Evolutionary conservation across 2,113 vertebrate species (phyloP).

Genomic region (Melanerpes aurifrons): DNA sequence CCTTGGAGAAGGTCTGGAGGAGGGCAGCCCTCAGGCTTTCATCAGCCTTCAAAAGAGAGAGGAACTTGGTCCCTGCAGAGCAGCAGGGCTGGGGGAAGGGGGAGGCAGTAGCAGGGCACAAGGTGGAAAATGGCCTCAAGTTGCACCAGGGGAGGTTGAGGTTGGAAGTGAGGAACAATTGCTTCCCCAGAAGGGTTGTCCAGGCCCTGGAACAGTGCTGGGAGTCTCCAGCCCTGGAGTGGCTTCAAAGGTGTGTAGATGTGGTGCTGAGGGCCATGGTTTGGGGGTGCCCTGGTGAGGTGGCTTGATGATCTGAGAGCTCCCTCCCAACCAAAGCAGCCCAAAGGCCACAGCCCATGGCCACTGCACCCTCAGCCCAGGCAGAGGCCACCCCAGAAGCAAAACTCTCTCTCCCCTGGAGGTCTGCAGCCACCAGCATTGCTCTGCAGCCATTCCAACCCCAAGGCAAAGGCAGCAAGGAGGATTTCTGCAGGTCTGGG

Average conservation of each 20-base stretch:
- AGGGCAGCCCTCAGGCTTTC: neutral
- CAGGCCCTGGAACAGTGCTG: too few relatives aligned
- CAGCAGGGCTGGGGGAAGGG: neutral
- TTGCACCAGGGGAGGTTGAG: too few relatives aligned
- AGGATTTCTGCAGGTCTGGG: neutral
- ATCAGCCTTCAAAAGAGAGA: neutral
- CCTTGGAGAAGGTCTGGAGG: neutral
- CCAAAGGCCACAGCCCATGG: neutral
- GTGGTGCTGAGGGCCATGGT: too few relatives aligned
- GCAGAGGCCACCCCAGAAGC: neutral
- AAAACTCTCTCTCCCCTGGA: neutral
- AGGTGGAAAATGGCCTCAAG: neutral
- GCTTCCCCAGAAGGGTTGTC: too few relatives aligned
- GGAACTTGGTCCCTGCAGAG: neutral
- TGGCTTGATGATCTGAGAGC: too few relatives aligned
- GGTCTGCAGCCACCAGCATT: fast-evolving
- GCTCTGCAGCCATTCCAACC: neutral
- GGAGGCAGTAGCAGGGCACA: neutral
- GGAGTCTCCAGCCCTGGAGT: too few relatives aligned
- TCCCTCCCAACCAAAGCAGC: too few relatives aligned
- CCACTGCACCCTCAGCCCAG: neutral
- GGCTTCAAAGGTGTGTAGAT: too few relatives aligned
- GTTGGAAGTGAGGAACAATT: too few relatives aligned
- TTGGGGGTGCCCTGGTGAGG: too few relatives aligned
- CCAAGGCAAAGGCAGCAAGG: neutral